Evolutionary conservation across 2,797 vertebrate species (phyloP), one percentile per base, ranked within the genome.

Genomic region (Apodemus agrarius): DNA sequence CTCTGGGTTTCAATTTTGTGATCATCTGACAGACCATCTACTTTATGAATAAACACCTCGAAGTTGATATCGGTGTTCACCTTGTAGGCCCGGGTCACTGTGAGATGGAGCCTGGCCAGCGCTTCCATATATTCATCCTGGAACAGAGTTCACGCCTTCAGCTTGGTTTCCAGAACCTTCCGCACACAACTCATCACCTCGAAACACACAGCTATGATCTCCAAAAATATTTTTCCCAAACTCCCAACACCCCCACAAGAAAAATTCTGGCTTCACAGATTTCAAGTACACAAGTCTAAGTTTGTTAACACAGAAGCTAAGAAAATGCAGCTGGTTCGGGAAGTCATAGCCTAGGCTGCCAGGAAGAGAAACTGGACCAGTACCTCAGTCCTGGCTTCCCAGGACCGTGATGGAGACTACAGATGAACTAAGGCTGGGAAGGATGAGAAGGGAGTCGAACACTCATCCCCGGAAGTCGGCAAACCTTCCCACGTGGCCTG

Each of bases 31-130:
- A 99, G 98, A 26, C 99, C 99, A 84, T 99, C 99, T 92, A 99
- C 99, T 98, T 99, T 99, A 98, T 99, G 99, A 96, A 99, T 99
- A 97, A 99, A 99, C 89, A 99, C 99, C 98, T 99, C 99, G 6
- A 99, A 99, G 98, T 99, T 99, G 98, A 99, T 99, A 96, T 99
- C 99, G 0, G 99, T 99, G 97, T 99, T 99, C 89, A 99, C 99
- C 98, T 99, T 99, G 98, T 99, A 99, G 96, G 99, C 99, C 93
- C 99, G 98, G 96, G 99, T 99, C 92, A 99, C 99, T 0, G 99
- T 99, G 92, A 99, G 99, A 97, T 99, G 99, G 69, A 99, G 98
- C 90, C 99, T 98, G 96, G 99, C 99, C 97, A 99, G 98, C 1
- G 99, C 99, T 97, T 99, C 99, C 98, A 99, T 99, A 67, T 99